These are phyloP conservation scores for Scolopax mira DNA, from an alignment of 2,113 vertebrate genomes.

Conservation along the genomic window DNA sequence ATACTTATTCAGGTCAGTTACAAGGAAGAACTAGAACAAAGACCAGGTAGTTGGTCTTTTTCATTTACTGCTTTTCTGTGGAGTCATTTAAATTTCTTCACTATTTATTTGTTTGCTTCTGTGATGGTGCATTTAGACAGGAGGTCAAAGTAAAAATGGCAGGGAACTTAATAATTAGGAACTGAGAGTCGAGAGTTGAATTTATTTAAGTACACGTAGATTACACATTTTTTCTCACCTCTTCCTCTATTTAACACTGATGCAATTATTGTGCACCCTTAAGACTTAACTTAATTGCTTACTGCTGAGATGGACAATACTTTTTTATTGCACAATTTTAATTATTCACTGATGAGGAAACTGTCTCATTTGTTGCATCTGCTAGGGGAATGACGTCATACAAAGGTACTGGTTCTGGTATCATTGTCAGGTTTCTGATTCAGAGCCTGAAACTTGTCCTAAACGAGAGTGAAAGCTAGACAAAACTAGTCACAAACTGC, in stretches of 20 bases:
- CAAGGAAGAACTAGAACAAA: neutral
- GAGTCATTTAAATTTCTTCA: neutral
- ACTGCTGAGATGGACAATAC: neutral
- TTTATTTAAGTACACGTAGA: neutral
- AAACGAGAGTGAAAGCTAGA: neutral
- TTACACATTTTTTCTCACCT: neutral
- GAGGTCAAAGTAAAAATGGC: neutral
- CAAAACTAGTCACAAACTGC: neutral
- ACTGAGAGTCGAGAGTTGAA: neutral
- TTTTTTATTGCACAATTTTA: neutral
- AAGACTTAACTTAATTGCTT: neutral
- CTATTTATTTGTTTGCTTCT: neutral
- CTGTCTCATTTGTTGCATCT: neutral
- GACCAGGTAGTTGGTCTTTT: accelerated
- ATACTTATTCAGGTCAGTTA: neutral
- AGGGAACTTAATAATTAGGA: neutral
- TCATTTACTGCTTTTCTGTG: neutral
- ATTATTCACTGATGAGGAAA: neutral
- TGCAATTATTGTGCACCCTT: neutral
- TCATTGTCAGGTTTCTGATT: neutral
- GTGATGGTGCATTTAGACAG: neutral
- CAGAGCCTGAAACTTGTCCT: neutral
- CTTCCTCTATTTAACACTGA: neutral
- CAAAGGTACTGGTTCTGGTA: neutral
- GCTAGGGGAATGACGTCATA: neutral